These are phyloP conservation scores for Argyrosomus japonicus DNA, from an alignment of 2,113 vertebrate species.

Conservation along the genomic window DNA sequence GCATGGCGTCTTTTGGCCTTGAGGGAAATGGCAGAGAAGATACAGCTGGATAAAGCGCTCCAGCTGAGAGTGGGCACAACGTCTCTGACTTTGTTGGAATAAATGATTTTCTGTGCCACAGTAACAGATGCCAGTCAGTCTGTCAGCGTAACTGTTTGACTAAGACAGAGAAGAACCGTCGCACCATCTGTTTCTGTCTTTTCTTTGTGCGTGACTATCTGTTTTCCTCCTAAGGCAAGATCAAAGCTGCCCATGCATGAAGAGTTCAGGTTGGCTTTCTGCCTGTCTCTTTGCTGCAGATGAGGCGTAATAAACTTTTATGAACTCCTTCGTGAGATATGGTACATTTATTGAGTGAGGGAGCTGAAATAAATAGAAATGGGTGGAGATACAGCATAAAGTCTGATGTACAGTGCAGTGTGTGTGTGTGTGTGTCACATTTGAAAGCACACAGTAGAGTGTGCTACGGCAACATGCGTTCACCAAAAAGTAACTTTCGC, in stretches of 20 bases:
- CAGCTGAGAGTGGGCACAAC: conserved; percentile 24
- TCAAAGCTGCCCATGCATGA: conserved; percentile 55
- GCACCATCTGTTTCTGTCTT: conserved; percentile 58
- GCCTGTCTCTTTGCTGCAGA: conserved; percentile 34
- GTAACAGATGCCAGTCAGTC: conserved; percentile 58
- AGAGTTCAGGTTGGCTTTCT: conserved; percentile 52
- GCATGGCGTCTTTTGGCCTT: conserved; percentile 97
- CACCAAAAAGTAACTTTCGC: neutral
- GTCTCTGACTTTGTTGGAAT: conserved; percentile 48
- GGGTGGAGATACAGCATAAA: neutral
- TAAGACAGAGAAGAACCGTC: conserved; percentile 36
- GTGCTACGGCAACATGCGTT: neutral
- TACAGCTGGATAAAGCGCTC: conserved; percentile 24
- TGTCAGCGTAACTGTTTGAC: conserved; percentile 51
- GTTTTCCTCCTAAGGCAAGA: conserved; percentile 52
- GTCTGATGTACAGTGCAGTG: neutral
- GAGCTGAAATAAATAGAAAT: conserved; percentile 34
- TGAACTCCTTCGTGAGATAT: conserved; percentile 36
- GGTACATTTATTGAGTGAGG: conserved; percentile 19
- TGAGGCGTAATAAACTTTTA: conserved; percentile 35
- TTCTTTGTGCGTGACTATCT: conserved; percentile 28
- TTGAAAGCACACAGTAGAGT: conserved; percentile 16
- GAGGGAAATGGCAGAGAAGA: conserved; percentile 57
- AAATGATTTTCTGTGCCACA: conserved; percentile 30
- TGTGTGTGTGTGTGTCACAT: neutral